A percentile compares a stretch with the other conserved stretches of the same genome.
These are phyloP conservation scores for Pheosia tremula DNA, from an alignment of 2,888 invertebrate genomes.

Conservation along the genomic window DNA sequence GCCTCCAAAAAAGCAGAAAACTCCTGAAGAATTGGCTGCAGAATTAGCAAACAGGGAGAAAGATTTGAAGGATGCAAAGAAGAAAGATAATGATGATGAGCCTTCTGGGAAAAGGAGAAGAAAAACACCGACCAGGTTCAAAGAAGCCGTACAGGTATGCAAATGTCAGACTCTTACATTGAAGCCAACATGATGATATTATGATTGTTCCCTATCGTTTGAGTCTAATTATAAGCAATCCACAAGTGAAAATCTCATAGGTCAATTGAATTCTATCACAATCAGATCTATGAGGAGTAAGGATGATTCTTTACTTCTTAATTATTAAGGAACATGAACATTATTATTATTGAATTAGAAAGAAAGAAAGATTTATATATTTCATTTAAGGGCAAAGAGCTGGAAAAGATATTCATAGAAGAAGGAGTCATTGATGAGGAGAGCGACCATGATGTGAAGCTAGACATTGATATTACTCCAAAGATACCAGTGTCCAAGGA, in stretches of 20 bases:
- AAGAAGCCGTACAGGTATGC: conserved; percentile 84
- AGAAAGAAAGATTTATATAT: too few species aligned
- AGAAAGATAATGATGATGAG: conserved; percentile 61
- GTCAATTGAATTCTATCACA: too few species aligned
- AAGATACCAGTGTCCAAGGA: conserved; percentile 52
- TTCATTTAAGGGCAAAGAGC: conserved; percentile 86
- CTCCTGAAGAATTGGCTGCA: conserved; percentile 62
- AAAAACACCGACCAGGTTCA: conserved; percentile 86
- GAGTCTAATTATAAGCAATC: too few species aligned
- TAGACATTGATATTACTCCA: conserved; percentile 19
- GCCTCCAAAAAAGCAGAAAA: conserved; percentile 85
- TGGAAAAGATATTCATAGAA: conserved; percentile 89
- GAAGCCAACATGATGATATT: too few species aligned
- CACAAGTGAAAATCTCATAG: too few species aligned
- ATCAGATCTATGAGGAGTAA: too few species aligned
- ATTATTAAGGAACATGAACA: too few species aligned
- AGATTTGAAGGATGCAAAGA: conserved; percentile 40
- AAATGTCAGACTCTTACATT: background rate
- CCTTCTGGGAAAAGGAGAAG: conserved; percentile 85
- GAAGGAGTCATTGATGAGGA: conserved; percentile 88
- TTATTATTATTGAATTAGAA: too few species aligned
- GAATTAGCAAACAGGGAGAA: conserved; percentile 50
- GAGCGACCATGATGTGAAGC: conserved; percentile 66
- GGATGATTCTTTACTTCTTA: too few species aligned
- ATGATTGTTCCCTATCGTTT: too few species aligned